Percentiles rank a stretch among this genome's conserved stretches.
These are phyloP conservation scores for Rhinella marina DNA, from an alignment of 2,797 vertebrate species.

Conservation along the genomic window DNA sequence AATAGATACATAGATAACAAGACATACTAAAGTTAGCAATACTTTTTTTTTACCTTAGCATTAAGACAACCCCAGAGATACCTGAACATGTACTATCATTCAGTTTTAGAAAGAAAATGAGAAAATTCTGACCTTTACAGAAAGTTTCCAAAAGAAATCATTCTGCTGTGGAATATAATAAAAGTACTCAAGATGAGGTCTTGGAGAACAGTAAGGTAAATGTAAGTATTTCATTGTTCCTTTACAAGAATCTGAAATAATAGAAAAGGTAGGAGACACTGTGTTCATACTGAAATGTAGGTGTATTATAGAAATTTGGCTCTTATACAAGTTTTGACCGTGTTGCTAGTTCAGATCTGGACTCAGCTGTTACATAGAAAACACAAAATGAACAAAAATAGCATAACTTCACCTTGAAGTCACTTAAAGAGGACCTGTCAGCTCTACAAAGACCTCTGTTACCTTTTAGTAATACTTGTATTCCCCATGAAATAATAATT, in stretches of 20 bases:
- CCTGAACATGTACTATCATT: constrained; percentile 20
- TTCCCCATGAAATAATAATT: not conserved
- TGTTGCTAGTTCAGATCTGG: not conserved
- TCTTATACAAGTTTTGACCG: not conserved
- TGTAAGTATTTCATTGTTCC: constrained; percentile 47
- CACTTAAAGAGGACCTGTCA: not conserved
- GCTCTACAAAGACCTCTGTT: not conserved
- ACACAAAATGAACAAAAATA: not conserved
- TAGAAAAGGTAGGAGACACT: constrained; percentile 12
- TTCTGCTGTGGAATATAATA: constrained; percentile 10
- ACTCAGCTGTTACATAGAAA: not conserved
- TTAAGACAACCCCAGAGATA: constrained; percentile 47
- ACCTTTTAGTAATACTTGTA: not conserved
- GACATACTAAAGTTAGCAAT: constrained; percentile 22
- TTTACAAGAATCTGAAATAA: constrained; percentile 38
- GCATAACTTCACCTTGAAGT: not conserved
- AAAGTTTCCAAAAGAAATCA: constrained; percentile 42
- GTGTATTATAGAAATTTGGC: constrained; percentile 9
- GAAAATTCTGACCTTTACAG: constrained; percentile 57
- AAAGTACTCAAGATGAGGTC: constrained; percentile 51
- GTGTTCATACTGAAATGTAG: constrained; percentile 5
- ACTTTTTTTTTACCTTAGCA: constrained; percentile 26
- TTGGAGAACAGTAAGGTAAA: constrained; percentile 13
- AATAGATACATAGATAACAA: constrained; percentile 59
- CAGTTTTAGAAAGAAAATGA: constrained; percentile 51